These are phyloP conservation scores for Paramormyrops hopkinsi DNA, from an alignment of 2,797 vertebrate genomes.

Conservation along the genomic window DNA sequence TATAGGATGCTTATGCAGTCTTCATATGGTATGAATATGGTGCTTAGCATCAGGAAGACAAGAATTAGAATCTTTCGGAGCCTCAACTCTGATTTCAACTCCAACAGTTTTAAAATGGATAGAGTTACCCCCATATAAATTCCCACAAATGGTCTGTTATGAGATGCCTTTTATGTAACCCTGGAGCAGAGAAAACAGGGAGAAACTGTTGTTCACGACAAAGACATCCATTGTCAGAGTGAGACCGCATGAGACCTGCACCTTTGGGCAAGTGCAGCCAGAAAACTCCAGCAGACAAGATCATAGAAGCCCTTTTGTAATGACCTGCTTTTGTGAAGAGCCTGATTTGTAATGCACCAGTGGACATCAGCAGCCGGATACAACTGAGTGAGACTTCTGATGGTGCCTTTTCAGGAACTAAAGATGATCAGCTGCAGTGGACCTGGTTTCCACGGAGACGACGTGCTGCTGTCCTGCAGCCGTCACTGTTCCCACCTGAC, in stretches of 20 bases:
- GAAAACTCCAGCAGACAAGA: not conserved
- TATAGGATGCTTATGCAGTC: not conserved
- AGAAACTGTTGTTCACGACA: not conserved
- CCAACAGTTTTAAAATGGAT: not conserved
- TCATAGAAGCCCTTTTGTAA: not conserved
- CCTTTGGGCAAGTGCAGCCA: not conserved
- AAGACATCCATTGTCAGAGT: conserved; percentile 13
- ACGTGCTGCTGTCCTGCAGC: conserved; percentile 41
- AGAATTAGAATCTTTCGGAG: not conserved
- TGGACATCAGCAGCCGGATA: not conserved
- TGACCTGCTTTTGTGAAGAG: not conserved
- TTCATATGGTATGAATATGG: not conserved
- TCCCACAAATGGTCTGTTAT: not conserved
- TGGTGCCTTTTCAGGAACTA: conserved; percentile 42
- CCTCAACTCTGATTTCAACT: not conserved
- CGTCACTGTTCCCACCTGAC: conserved; percentile 43
- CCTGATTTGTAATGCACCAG: not conserved
- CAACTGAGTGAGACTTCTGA: not conserved
- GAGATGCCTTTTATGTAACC: not conserved
- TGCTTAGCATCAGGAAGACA: not conserved
- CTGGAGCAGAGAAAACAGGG: not conserved
- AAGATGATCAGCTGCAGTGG: conserved; percentile 51
- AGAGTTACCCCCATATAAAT: not conserved
- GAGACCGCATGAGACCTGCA: not conserved
- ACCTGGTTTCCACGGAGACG: conserved; percentile 46